Base-by-base conservation (phyloP, 1,140 invertebrate species). In the Goniozus legneri region DNA sequence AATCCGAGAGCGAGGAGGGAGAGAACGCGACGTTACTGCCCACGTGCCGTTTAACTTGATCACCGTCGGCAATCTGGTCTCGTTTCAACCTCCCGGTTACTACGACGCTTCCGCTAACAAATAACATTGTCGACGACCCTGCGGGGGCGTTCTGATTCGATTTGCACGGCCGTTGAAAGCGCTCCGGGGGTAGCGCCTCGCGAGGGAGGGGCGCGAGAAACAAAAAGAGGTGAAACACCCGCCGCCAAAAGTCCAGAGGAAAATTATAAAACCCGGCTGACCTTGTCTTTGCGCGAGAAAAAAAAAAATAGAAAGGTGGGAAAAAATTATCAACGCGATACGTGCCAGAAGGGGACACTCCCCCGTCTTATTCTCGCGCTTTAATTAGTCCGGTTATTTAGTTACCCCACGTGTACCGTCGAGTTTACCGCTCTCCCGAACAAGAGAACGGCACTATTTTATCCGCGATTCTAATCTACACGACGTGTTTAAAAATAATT, bases 401-500 rank as follows among this genome's bases (percentile, higher is more conserved):
- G 60, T 62, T 69, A 70, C 30, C n/a, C n/a, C n/a, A n/a, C n/a
- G n/a, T n/a, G 36, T 2, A 42, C 19, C 41, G 50, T 54, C 44
- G 49, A 62, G 58, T 60, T 62, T 64, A 65, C 54, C 13, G 37
- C 35, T 40, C 54, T 55, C 42, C 54, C 48, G 47, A 45, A 39
- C 50, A 44, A 14, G 20, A 53, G 30, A 53, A 21, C 34, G n/a
- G n/a, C n/a, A n/a, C n/a, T n/a, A n/a, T n/a, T n/a, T n/a, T 14
- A 51, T 40, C 31, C 39, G 47, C 67, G 73, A 75, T 75, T 48
- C 62, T 48, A 73, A 75, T 75, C 73, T 68, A 55, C 66, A 67
- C 65, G 67, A 67, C 71, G 69, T 75, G 73, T 76, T 76, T 76
- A 71, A 76, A 76, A 76, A 76, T 76, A 76, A 76, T 76, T 75